Conservation (phyloP, 37 sponge, comb jelly and placozoan genomes). For the Eunapius fragilis region DNA sequence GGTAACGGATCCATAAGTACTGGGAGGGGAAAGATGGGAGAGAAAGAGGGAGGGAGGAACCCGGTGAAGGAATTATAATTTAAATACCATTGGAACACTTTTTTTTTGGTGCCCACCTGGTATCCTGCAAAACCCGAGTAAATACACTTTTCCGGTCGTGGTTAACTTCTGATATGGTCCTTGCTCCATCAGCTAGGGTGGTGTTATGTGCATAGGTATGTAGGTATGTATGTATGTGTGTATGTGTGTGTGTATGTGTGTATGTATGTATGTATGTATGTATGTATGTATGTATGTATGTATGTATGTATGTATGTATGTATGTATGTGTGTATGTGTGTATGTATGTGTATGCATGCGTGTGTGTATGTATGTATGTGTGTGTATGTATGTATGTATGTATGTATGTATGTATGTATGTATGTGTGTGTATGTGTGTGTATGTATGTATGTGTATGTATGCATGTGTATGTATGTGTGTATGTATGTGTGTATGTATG, state of each 20-base stretch:
- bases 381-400: neutral
- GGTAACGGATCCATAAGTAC: neutral
- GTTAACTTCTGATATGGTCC: slow-evolving; percentile 64
- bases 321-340: neutral
- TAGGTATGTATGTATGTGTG: too few species aligned
- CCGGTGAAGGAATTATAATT: too few species aligned
- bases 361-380: neutral
- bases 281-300: neutral
- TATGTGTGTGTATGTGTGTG: neutral
- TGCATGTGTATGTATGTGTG: neutral
- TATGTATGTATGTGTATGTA: too few species aligned
- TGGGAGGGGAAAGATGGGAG: neutral
- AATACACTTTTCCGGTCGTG: slow-evolving; percentile 68
- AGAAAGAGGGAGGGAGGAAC: too few species aligned
- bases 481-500: neutral
- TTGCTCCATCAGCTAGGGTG: slow-evolving; percentile 49
- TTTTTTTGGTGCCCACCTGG: slow-evolving; percentile 37
- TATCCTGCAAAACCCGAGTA: slow-evolving; percentile 44
- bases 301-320: neutral
- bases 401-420: neutral
- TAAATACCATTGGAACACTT: too few species aligned
- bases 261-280: neutral
- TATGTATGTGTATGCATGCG: neutral
- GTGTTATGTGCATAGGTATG: neutral
- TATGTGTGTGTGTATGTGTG: neutral